Base-by-base conservation (phyloP, 2,888 invertebrate genomes). In the Metopia argyrocephala region DNA sequence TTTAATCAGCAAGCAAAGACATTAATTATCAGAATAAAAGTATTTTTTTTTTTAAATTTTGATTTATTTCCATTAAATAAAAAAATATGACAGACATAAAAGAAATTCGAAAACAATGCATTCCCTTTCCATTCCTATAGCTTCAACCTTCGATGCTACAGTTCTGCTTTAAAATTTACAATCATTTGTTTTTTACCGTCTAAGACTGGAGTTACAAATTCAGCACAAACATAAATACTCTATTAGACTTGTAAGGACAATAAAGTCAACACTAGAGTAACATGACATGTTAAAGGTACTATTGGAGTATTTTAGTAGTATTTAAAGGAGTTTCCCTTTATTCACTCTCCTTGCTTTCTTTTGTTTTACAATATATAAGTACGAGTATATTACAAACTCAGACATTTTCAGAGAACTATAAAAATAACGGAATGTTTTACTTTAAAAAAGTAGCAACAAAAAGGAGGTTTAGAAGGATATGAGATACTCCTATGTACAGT, bases 211-310 rank as follows among this genome's bases (percentile, higher is more conserved):
- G 23, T 27, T 23, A 46, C 23, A 62, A 38, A 61, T 56, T 56
- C 18, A 56, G 27, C 7, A 28, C 20, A 23, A 46, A 25, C 27
- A 48, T 27, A 50, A 25, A 18, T 50, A 15, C 28, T 28, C 25
- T 15, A 15, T 52, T 12, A 64, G 18, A 64, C 64, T 64, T 64
- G 50, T 65, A 65, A 52, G 52, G 52, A 65, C 31, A 65, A 65
- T 52, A 52, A 65, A 52, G 65, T 65, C 52, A 65, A 65, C 50
- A 52, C 65, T 52, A 31, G 50, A 65, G 52, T 21, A 21, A 57
- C 27, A 71, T 71, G 61, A 52, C 20, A 52, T 45, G 5, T 7
- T 5, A 52, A 61, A 61, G 38, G 48, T 71, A 52, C 25, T 31
- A 23, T 50, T 50, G 0, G 31, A 25, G 18, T 48, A 28, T 69